Percentiles rank a stretch among this genome's conserved stretches.
phyloP scores from a whole-genome alignment of 2,888 invertebrate species.

The Thereva nobilitata region DNA sequence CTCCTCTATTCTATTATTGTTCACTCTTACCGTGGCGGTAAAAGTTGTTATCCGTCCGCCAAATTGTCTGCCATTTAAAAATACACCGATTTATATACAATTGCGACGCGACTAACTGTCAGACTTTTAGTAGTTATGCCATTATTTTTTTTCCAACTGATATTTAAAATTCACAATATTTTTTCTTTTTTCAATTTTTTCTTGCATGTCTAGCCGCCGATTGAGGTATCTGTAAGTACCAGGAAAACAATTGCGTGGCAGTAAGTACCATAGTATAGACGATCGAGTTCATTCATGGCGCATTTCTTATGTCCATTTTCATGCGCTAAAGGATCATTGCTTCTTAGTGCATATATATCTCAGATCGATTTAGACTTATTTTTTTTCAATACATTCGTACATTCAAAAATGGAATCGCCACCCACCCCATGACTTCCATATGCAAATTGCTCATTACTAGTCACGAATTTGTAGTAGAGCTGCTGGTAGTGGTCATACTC shows the following conservation, averaged over 20 bases:
- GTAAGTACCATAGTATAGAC: not conserved
- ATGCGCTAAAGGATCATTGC: too few relatives aligned
- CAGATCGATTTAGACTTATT: conserved; percentile 15
- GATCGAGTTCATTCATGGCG: conserved; percentile 2
- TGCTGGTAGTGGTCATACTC: conserved; percentile 15
- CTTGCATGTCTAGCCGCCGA: conserved; percentile 41
- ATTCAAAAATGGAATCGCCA: conserved; percentile 7
- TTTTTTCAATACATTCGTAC: not conserved
- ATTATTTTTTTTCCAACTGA: not conserved
- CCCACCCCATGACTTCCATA: conserved; percentile 19
- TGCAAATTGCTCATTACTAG: conserved; percentile 30
- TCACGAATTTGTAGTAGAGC: conserved; percentile 23
- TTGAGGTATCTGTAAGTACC: conserved; percentile 40
- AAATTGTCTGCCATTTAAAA: conserved; percentile 27
- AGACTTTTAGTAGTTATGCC: not conserved
- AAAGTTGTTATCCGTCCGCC: conserved; percentile 14
- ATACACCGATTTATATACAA: conserved; percentile 1
- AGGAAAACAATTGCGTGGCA: conserved; percentile 6
- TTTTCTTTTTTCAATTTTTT: conserved; percentile 11
- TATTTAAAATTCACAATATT: not conserved
- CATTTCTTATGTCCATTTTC: not conserved
- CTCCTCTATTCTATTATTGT: not conserved
- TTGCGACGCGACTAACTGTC: conserved; percentile 5
- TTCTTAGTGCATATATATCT: too few relatives aligned
- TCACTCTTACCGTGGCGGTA: not conserved